Base-by-base conservation (phyloP, 2,888 invertebrate species). In the Endotricha flammealis region DNA sequence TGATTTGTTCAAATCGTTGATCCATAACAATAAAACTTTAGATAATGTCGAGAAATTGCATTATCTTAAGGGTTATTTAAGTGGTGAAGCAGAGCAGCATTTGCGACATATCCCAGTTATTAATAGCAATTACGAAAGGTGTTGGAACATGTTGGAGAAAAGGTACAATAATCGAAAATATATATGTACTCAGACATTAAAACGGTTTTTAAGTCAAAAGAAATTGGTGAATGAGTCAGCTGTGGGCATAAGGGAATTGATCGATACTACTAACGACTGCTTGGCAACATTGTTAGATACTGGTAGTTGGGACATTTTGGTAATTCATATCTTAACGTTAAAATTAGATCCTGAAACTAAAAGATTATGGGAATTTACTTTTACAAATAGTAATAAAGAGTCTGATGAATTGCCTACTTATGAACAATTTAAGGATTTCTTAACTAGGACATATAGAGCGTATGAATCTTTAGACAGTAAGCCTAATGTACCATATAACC, bases 151-250 rank as follows among this genome's bases (percentile, higher is more conserved):
- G 1, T 33, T 50, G 12, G 31, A 49, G 9, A 23, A 33, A 10
- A 23, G 50, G 10, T 51, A 46, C 28, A 45, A 45, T 23, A 52
- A 54, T 27, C 48, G 49, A 24, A 42, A 38, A 23, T 52, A 36
- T 28, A 29, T 47, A 6, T 22, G 32, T 5, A 29, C 42, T 27
- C 30, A 31, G 20, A 33, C 39, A 12, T 29, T 45, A 5, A 42
- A 41, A 20, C 28, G 41, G 10, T 37, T 46, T 0, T 24, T 40
- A 0, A 14, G 33, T 23, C 36, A 40, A 23, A 35, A 11, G 3
- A 31, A 7, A 16, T 12, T 38, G 7, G 12, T 14, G 1, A 12
- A 16, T 10, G 46, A 41, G 24, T 42, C 46, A 2, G 24, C 43
- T 5, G 9, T 11, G n/a, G 13, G 22, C 8, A 29, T 46, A 5